Evolutionary conservation across 2,113 vertebrate species (phyloP).

Genomic region (Sminthopsis crassicaudata): DNA sequence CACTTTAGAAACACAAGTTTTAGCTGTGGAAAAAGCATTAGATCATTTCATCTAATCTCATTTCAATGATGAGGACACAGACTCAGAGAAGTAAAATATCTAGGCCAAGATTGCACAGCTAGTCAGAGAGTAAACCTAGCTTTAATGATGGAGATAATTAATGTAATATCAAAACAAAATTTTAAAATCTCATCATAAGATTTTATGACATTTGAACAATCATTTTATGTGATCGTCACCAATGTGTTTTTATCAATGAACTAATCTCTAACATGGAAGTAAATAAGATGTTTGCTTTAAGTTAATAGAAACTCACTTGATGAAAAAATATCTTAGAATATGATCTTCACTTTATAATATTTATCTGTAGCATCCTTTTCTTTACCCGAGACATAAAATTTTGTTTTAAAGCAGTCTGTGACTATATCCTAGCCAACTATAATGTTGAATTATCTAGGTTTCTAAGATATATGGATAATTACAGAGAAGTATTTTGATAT

Average conservation of each 20-base stretch:
- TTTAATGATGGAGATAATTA: background rate
- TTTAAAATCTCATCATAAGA: background rate
- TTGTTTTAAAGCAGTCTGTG: background rate
- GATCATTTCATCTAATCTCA: background rate
- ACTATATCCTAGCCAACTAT: background rate
- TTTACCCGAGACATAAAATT: background rate
- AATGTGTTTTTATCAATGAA: background rate
- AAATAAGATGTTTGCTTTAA: background rate
- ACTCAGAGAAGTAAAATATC: background rate
- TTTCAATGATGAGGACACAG: background rate
- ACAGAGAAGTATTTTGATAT: background rate
- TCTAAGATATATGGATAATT: background rate
- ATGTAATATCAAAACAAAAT: background rate
- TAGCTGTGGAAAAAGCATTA: background rate
- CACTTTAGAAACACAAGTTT: background rate
- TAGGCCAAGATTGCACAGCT: background rate
- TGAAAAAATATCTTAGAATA: background rate
- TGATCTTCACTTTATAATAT: background rate
- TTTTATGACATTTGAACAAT: background rate
- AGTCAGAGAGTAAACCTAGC: background rate
- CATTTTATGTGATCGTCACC: background rate
- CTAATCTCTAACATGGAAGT: background rate
- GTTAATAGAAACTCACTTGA: background rate
- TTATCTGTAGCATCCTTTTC: background rate
- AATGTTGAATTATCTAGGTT: background rate